Evolutionary conservation across 2,888 invertebrate species (phyloP), one percentile per base, ranked within the genome.

Genomic region (Conchocele bisecta): DNA sequence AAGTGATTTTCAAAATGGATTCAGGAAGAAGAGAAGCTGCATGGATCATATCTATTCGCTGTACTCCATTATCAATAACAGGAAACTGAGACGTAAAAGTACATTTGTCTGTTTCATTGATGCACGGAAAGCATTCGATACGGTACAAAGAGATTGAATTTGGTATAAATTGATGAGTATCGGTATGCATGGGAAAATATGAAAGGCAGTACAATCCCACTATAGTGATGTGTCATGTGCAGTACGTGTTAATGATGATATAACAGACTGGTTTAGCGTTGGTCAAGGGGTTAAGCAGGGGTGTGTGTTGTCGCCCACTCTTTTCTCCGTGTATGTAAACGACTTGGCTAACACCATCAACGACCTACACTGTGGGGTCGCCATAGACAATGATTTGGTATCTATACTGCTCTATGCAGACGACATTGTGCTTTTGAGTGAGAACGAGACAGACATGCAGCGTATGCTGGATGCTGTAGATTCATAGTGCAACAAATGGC

Each of bases 1-100:
- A 13, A n/a, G 7, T 28, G 72, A 72, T 37, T 56, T 48, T 17
- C 72, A 72, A 37, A 72, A 72, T 22, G 67, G 72, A 1, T 72
- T 72, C 37, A 48, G 63, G 22, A 57, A 42, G 20, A 35, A 56
- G 13, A 51, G 60, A 33, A 56, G 60, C 13, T 54, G 54, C 13
- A n/a, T 56, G 20, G 72, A 66, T 15, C 66, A 71, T 31, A 39
- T 71, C 4, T 66, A 53, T 35, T 42, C 56, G 13, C 17, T 71
- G 11, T 41, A 33, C 22, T 48, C 59, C n/a, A 28, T 71, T 11
- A 41, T 71, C 9, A 50, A 61, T 3, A 67, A 56, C 33, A 48
- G 63, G 20, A 41, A 54, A 24, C n/a, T 22, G n/a, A 11, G 22
- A 11, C 31, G 22, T 1, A 29, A 39, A 20, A 37, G 50, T 7